Conservation (phyloP, 2,888 invertebrate genomes). For the Cacoxenus indagator region DNA sequence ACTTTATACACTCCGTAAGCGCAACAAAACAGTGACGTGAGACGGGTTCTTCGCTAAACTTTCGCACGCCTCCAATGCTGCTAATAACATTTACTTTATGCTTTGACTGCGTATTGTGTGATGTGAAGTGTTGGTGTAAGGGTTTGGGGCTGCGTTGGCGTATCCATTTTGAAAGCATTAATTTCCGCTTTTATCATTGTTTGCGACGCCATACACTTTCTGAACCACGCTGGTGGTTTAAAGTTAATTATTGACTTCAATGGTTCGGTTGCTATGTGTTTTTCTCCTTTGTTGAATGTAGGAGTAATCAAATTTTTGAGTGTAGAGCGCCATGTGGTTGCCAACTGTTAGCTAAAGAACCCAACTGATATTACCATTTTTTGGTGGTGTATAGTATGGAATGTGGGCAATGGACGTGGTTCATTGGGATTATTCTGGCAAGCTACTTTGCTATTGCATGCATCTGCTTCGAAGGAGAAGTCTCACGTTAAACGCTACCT, state of each 20-base stretch:
- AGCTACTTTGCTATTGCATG: no score
- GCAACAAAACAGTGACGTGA: conserved; percentile 12
- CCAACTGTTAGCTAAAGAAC: conserved; percentile 3
- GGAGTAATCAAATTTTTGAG: neutral
- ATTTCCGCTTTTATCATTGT: conserved; percentile 46
- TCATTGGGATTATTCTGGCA: no score
- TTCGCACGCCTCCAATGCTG: conserved; percentile 40
- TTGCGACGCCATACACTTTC: neutral
- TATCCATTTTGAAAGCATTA: conserved; percentile 34
- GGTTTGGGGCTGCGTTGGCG: neutral
- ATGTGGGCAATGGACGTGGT: no score
- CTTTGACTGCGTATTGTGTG: conserved; percentile 31
- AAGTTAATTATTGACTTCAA: conserved; percentile 49
- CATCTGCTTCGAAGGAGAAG: no score
- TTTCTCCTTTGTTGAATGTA: conserved; percentile 24
- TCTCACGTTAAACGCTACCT: no score
- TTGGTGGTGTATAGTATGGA: neutral
- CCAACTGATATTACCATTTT: conserved; percentile 10
- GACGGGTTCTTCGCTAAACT: conserved; percentile 8
- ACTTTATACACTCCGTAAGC: conserved; percentile 34
- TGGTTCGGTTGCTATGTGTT: conserved; percentile 22
- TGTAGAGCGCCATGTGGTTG: conserved; percentile 1
- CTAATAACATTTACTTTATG: conserved; percentile 53
- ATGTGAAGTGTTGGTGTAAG: neutral
- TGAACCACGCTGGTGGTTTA: conserved; percentile 37